Evolutionary conservation across 2,113 vertebrate genomes (phyloP).

Genomic region (Takifugu flavidus): DNA sequence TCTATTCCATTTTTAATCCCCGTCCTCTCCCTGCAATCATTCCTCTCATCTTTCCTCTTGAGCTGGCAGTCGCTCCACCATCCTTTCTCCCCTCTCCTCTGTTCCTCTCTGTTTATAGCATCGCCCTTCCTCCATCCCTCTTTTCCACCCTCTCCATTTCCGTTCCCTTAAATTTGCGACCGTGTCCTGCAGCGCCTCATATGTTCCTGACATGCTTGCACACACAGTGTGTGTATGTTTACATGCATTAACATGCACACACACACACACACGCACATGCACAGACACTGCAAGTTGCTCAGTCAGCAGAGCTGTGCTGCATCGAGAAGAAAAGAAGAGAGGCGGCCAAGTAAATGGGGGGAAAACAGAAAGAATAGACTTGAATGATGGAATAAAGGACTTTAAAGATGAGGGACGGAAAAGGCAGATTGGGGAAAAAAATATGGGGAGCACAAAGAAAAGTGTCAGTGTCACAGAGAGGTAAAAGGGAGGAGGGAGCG

Average conservation of each 20-base stretch:
- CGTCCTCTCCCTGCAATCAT: conserved; percentile 47
- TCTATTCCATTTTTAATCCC: conserved; percentile 60
- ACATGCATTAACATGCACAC: no score
- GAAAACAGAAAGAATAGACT: conserved; percentile 23
- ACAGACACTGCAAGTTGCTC: conserved; percentile 36
- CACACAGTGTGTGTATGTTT: conserved; percentile 38
- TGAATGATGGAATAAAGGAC: conserved; percentile 43
- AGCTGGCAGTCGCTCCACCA: conserved; percentile 29
- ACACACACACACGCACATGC: background rate
- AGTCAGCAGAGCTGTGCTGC: conserved; percentile 35
- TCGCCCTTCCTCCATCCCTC: conserved; percentile 6
- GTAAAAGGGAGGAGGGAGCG: background rate
- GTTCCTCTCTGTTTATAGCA: conserved; percentile 22
- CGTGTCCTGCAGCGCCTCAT: conserved; percentile 52
- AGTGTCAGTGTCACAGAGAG: background rate
- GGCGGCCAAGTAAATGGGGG: background rate
- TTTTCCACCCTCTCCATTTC: conserved; percentile 1
- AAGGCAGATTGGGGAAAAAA: conserved; percentile 26
- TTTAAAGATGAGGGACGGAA: conserved; percentile 36
- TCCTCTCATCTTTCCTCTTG: conserved; percentile 31
- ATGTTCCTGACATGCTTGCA: conserved; percentile 50
- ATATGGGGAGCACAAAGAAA: background rate
- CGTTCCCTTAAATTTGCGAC: conserved; percentile 38
- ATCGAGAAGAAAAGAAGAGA: background rate
- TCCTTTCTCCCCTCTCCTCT: conserved; percentile 22